Percentiles rank a stretch among this genome's conserved stretches.
Conservation (phyloP, 2,888 invertebrate genomes). For the Gibbula magus region DNA sequence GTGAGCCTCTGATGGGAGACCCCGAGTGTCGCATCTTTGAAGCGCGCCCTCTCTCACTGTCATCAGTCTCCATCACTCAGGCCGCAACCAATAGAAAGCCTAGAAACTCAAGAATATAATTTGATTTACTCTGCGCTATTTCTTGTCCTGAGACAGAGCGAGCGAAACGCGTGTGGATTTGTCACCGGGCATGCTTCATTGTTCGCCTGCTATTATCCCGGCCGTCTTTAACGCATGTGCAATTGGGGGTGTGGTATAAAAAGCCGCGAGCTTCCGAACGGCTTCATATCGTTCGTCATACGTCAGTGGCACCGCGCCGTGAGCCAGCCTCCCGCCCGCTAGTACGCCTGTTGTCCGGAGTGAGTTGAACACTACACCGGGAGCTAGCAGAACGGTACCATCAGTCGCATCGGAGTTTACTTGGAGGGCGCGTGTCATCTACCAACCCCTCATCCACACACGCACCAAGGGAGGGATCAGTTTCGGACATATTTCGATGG, state of each 20-base stretch:
- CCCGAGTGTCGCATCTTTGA: no score
- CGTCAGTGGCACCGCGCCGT: background rate
- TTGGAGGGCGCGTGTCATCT: no score
- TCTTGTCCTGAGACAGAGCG: conserved; percentile 7
- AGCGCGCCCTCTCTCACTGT: background rate
- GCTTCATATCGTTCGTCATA: conserved; percentile 12
- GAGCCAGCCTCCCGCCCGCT: no score
- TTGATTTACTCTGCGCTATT: conserved; percentile 18
- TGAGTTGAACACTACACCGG: no score
- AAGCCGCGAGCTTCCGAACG: background rate
- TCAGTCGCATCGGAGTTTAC: no score
- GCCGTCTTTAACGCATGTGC: conserved; percentile 18
- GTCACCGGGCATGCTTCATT: conserved; percentile 24
- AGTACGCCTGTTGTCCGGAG: no score
- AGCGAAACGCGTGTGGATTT: conserved; percentile 20
- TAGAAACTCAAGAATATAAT: conserved; percentile 17
- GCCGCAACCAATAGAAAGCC: conserved; percentile 11
- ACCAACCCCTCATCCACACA: no score
- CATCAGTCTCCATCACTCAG: background rate
- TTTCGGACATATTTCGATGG: no score
- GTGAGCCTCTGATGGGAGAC: no score
- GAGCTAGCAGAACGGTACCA: no score
- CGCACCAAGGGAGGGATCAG: no score
- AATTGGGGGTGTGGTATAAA: conserved; percentile 22
- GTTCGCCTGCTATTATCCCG: conserved; percentile 15